Base-by-base conservation (phyloP, 1,140 invertebrate species). In the Trinorchestia longiramus region DNA sequence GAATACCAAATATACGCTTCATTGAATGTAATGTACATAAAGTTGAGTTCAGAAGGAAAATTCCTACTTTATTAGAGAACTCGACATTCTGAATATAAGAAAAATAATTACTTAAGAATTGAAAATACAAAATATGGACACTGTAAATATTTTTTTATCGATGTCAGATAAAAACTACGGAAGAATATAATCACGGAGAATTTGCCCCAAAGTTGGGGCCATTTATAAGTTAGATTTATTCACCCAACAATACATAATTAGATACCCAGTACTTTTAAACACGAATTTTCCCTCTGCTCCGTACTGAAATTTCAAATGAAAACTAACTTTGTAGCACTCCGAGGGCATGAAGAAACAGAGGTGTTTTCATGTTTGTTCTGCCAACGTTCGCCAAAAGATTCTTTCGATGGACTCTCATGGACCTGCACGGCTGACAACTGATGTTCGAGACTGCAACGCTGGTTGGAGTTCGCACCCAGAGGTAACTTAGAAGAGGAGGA, bases 391-490 rank as follows among this genome's bases (percentile, higher is more conserved):
- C 4, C 11, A 36, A n/a, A 44, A 43, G 92, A 42, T 42, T 90
- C 88, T 90, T 90, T 90, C 3, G 88, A 90, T 90, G 88, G 88
- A 43, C 92, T 94, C 43, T 94, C 44, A 45, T 94, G 92, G 8
- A 94, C 92, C 43, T 94, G 92, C 43, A 94, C 92, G 41, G 92
- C 44, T 44, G 92, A 94, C 36, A 94, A n/a, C 40, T 40, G 92
- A 47, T 94, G 92, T 40, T 94, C 44, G 1, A 91, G 88, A 43
- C 41, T 91, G 88, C 11, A 43, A 43, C 28, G 88, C 88, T 91
- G 41, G 41, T 23, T 44, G 41, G 88, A 91, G 28, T 44, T 77
- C 62, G 62, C 15, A 28, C 36, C 62, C 62, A 23, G 11, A 90
- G 88, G 88, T 90, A 41, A 90, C 41, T 17, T 90, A 41, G 15